Evolutionary conservation across 2,797 vertebrate species (phyloP), one percentile per base, ranked within the genome.

Genomic region (Garrulus glandarius): DNA sequence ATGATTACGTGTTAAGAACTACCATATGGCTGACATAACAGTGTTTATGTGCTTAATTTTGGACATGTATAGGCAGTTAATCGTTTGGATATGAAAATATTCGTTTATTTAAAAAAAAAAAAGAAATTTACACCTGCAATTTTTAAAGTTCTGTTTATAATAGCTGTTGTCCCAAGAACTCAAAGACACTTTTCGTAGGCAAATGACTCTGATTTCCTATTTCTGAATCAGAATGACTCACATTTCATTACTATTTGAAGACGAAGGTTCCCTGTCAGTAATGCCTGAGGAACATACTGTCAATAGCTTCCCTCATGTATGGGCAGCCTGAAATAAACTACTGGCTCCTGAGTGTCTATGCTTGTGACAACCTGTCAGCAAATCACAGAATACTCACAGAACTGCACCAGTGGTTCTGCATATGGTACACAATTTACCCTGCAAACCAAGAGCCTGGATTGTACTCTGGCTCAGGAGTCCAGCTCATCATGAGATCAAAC

Each of bases 311-410:
- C 68, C 79, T 85, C 65, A 63, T 67, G 94, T 88, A 96, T 75
- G 82, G 91, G 68, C 89, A 92, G 70, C 52, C 74, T 88, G 89
- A 94, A 96, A 97, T 91, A 97, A 97, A 81, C 78, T 79, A 55
- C 70, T 81, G 93, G 61, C 89, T 97, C 87, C 94, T 91, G 92
- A 78, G 55, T 67, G 80, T 79, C 93, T 97, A 63, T 13, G 18
- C 95, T 86, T 90, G 79, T 96, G 93, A 96, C 87, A 97, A 92
- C 86, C 93, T 96, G 92, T 80, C 93, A 97, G 94, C 30, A 19
- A 96, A 93, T 86, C 72, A 79, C 93, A 94, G 86, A 89, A 74
- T 36, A 68, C 81, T 96, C 87, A 92, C 81, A 95, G 92, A 96
- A 81, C 36, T 93, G 39, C 90, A 95, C 87, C 78, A 87, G 46